These are phyloP conservation scores for Anastrepha ludens DNA, from an alignment of 1,140 invertebrate species.

Conservation along the genomic window DNA sequence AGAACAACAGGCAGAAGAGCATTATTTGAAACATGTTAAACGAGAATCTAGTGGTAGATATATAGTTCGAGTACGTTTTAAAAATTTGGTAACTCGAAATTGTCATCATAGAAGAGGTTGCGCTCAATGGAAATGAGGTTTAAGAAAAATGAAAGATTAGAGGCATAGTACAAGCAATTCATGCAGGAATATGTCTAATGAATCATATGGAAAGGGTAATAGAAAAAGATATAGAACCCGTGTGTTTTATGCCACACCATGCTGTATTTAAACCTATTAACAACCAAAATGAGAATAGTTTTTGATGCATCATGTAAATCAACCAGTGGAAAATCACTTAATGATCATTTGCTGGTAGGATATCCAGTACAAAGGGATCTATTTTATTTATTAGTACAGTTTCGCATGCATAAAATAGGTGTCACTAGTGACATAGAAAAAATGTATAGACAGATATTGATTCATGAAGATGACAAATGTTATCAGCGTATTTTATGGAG, in stretches of 20 bases:
- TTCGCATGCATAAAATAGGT: slow-evolving; percentile 64
- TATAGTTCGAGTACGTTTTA: slow-evolving; percentile 23
- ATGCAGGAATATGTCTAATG: slow-evolving; percentile 30
- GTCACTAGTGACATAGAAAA: slow-evolving; percentile 66
- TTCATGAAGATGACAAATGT: not conserved
- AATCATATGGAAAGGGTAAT: slow-evolving; percentile 35
- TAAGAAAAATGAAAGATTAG: not conserved
- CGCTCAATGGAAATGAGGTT: slow-evolving; percentile 35
- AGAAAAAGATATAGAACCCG: not conserved
- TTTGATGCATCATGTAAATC: slow-evolving; percentile 72
- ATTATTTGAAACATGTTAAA: not conserved
- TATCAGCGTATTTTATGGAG: slow-evolving; percentile 54
- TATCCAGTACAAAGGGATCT: slow-evolving; percentile 68
- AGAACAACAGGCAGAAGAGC: slow-evolving; percentile 46
- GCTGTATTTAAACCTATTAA: slow-evolving; percentile 17
- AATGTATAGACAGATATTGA: slow-evolving; percentile 69
- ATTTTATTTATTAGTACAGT: slow-evolving; percentile 65
- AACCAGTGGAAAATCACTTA: slow-evolving; percentile 65
- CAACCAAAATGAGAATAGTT: slow-evolving; percentile 59
- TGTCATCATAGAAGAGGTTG: slow-evolving; percentile 31
- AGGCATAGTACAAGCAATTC: slow-evolving; percentile 36
- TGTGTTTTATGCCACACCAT: slow-evolving; percentile 39
- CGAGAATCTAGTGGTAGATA: slow-evolving; percentile 15
- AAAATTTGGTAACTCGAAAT: slow-evolving; percentile 26
- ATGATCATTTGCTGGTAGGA: slow-evolving; percentile 66